Percentiles rank a stretch among this genome's conserved stretches.
Evolutionary conservation across 2,113 vertebrate genomes (phyloP).

Genomic region (Cnemophilus loriae): DNA sequence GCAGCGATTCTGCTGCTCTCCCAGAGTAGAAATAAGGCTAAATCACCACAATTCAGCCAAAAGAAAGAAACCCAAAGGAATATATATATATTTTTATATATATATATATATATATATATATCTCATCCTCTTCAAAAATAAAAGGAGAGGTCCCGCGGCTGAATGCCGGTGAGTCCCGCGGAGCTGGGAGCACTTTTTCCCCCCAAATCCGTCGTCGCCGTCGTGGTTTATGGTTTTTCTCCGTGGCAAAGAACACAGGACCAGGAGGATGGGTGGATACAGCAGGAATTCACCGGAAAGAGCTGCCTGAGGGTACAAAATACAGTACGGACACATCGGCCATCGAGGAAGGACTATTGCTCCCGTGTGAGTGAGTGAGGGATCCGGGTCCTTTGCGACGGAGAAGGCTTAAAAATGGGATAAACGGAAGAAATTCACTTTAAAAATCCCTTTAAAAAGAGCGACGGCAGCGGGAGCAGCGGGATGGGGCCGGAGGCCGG

Average conservation of each 20-base stretch:
- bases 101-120: neutral
- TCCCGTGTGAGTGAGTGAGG: slow-evolving; percentile 72
- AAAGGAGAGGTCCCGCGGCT: slow-evolving; percentile 74
- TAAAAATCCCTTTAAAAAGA: slow-evolving; percentile 74
- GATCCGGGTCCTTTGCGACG: slow-evolving; percentile 71
- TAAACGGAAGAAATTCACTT: neutral
- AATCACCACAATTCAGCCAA: slow-evolving; percentile 68
- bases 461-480: slow-evolving; percentile 47
- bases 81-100: slow-evolving; percentile 13
- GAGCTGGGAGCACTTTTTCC: neutral
- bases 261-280: slow-evolving; percentile 64
- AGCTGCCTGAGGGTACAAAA: slow-evolving; percentile 83
- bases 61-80: slow-evolving; percentile 32
- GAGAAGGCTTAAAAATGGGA: slow-evolving; percentile 64
- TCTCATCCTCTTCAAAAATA: slow-evolving; percentile 62
- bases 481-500: neutral
- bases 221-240: slow-evolving; percentile 28
- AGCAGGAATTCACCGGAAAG: slow-evolving; percentile 81
- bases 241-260: slow-evolving; percentile 73
- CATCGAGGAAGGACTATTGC: slow-evolving; percentile 78
- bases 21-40: slow-evolving; percentile 66
- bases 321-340: slow-evolving; percentile 78
- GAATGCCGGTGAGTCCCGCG: slow-evolving; percentile 25
- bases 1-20: slow-evolving; percentile 59
- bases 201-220: neutral